Evolutionary conservation across 2,888 invertebrate genomes (phyloP).

Genomic region (Drosophila kanekoi): DNA sequence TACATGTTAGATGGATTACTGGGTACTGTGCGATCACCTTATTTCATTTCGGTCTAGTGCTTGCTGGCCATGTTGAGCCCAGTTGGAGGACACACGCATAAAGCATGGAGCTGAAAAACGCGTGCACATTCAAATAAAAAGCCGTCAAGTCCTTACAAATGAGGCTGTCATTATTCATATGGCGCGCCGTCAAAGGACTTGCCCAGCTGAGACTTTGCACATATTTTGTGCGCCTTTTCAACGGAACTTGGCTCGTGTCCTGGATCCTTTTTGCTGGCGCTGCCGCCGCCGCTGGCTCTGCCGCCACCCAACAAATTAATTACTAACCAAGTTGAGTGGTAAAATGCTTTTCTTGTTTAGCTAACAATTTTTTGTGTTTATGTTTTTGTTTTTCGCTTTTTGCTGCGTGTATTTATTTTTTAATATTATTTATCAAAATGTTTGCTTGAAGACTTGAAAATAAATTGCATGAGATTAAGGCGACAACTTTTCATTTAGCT

Average conservation of each 20-base stretch:
- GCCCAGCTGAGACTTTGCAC: constrained; percentile 45
- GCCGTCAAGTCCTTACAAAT: constrained; percentile 68
- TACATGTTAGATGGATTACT: constrained; percentile 10
- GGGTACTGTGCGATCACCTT: constrained; percentile 12
- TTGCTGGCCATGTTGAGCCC: not conserved
- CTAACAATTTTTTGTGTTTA: constrained; percentile 39
- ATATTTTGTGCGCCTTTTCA: constrained; percentile 73
- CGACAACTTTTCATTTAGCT: constrained; percentile 80
- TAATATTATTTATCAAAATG: constrained; percentile 67
- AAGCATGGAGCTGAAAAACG: constrained; percentile 13
- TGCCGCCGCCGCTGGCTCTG: constrained; percentile 18
- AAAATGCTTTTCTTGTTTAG: constrained; percentile 72
- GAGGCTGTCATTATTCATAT: constrained; percentile 77
- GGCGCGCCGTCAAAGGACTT: constrained; percentile 44
- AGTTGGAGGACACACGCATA: constrained; percentile 1
- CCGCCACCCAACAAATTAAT: constrained; percentile 73
- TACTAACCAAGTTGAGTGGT: constrained; percentile 76
- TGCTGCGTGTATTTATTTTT: constrained; percentile 43
- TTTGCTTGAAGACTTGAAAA: constrained; percentile 68
- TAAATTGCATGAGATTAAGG: constrained; percentile 78
- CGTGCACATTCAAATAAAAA: constrained; percentile 69
- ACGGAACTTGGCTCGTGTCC: constrained; percentile 41
- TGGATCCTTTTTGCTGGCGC: constrained; percentile 5
- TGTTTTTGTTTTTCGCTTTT: constrained; percentile 9
- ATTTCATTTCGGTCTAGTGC: not conserved